Base-by-base conservation (phyloP, 2,797 vertebrate genomes). In the Huso huso region DNA sequence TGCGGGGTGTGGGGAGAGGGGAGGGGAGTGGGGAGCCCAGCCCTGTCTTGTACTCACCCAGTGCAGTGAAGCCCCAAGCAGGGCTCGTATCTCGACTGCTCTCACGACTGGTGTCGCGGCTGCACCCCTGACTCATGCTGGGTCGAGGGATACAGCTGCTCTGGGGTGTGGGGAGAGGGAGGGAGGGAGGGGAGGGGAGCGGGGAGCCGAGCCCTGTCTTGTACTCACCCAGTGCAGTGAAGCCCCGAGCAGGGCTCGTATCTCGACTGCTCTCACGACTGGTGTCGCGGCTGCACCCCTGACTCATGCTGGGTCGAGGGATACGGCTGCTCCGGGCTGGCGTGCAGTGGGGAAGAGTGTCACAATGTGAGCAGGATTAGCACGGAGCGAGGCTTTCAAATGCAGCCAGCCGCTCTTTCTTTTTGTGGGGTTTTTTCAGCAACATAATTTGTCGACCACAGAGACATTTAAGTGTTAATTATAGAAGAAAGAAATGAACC, bases 201-300 rank as follows among this genome's bases (percentile, higher is more conserved):
- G 48, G 64, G 95, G 23, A 37, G 23, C 23, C 23, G 2, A 37
- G 23, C 23, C 23, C 84, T 75, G 79, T 74, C 73, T 0, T 68
- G 83, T 91, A 88, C 89, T 99, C 92, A 99, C 96, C 96, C 81
- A 99, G 92, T 72, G 95, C 91, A 84, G 84, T 74, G 74, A 98
- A 97, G 89, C 95, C 95, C 91, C 96, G 90, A 83, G 95, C 92
- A 75, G 96, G 96, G 91, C 96, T 99, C 81, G 95, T 96, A 92
- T 99, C 95, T 15, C 96, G 94, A 89, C 96, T 99, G 94, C 96
- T 98, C 90, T 99, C 96, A 82, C 96, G 94, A 92, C 95, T 98
- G 84, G 94, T 95, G 89, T 98, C 94, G 75, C 95, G 92, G 91
- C 95, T 97, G 91, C 95, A 97, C 86, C 95, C 95, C 91, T 98